Evolutionary conservation across 2,888 invertebrate species (phyloP), one percentile per base, ranked within the genome.

Genomic region (Acrocyrtus sp.): DNA sequence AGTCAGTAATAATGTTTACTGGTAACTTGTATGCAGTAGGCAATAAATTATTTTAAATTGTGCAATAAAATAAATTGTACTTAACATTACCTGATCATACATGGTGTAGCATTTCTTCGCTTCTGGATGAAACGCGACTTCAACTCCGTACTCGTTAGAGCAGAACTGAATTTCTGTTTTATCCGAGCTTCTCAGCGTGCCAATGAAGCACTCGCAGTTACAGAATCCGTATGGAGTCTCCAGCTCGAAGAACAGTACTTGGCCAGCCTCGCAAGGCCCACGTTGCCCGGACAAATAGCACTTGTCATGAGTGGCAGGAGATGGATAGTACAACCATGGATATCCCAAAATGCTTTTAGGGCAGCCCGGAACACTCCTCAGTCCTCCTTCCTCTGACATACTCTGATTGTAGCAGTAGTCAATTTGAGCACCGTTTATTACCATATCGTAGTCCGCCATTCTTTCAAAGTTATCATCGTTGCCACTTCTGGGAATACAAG

Each of bases 301-400:
- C 26, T 45, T 53, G 6, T n/a, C 5, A n/a, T n/a, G n/a, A n/a
- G n/a, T n/a, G n/a, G n/a, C n/a, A 0, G 61, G 60, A 19, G 60
- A 47, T 6, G 61, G 61, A 24, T 54, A 68, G 21, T 68, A 68
- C 15, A 61, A 47, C 68, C 68, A 68, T 3, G 68, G 68, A 34
- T 61, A 54, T 3, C 68, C 68, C 15, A 29, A 43, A 4, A 29
- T 53, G 19, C 60, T 60, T 21, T 61, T 68, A 15, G 68, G 68
- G 22, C 68, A 68, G 8, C 68, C 68, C 5, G 68, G 68, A 19
- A 60, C 68, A 48, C 68, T 68, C 1, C 6, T 17, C 12, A 3
- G 3, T 8, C 26, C 50, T 15, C 29, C 34, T 53, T 19, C 43
- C 3, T 22, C 10, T 8, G 29, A 6, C 4, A 15, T 51, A 27